phyloP scores from a whole-genome alignment of 2,888 invertebrate species.

The Sericinus montela region DNA sequence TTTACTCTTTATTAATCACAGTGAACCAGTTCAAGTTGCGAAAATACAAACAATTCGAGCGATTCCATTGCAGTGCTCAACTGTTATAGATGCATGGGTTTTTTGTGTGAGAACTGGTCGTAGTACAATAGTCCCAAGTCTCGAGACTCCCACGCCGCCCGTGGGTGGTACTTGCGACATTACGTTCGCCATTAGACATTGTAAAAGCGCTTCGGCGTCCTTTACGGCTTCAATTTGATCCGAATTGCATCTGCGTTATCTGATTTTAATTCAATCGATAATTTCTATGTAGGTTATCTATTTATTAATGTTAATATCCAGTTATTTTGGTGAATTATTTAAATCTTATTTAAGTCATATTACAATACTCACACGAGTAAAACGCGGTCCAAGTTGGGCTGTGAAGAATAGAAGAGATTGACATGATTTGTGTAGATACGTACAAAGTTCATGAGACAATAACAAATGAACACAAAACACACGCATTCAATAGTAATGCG shows the following conservation, averaged over 20 bases:
- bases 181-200: conserved; percentile 23
- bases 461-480: no score
- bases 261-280: background rate
- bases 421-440: no score
- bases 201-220: conserved; percentile 4
- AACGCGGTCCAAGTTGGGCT: no score
- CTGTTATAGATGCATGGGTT: conserved; percentile 51
- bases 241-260: conserved; percentile 23
- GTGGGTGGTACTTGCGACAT: conserved; percentile 66
- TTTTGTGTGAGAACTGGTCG: conserved; percentile 62
- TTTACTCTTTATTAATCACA: background rate
- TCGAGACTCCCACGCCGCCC: conserved; percentile 60
- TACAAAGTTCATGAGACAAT: no score
- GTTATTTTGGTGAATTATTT: no score
- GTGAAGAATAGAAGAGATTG: no score
- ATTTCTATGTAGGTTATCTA: no score
- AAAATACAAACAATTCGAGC: conserved; percentile 47
- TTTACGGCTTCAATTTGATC: conserved; percentile 27
- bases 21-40: conserved; percentile 28
- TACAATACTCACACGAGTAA: no score
- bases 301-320: no score
- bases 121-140: conserved; percentile 46
- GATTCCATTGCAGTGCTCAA: conserved; percentile 55
- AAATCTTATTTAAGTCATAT: no score
- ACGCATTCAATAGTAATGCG: no score